Evolutionary conservation across 2,888 invertebrate species (phyloP).

Genomic region (Crocallis elinguaria): DNA sequence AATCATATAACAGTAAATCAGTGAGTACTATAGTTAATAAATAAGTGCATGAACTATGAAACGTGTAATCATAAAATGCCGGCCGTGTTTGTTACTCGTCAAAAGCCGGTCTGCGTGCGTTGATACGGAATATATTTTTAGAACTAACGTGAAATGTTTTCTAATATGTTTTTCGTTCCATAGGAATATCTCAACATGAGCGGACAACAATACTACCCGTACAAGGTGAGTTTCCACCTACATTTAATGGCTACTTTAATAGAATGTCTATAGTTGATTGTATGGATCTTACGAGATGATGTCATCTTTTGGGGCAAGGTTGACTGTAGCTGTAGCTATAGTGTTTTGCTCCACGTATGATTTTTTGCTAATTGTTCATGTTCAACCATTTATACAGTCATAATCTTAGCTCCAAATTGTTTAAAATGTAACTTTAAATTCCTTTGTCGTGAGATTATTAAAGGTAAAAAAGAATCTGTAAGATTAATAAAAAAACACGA

Average conservation of each 20-base stretch:
- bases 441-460: too few species aligned
- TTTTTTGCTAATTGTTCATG: slow-evolving; percentile 21
- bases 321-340: slow-evolving; percentile 9
- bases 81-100: slow-evolving; percentile 36
- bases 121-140: slow-evolving; percentile 69
- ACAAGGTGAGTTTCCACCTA: slow-evolving; percentile 88
- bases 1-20: slow-evolving; percentile 20
- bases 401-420: too few species aligned
- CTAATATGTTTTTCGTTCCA: slow-evolving; percentile 57
- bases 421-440: too few species aligned
- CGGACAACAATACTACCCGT: slow-evolving; percentile 93
- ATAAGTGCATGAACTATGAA: slow-evolving; percentile 8
- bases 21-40: slow-evolving; percentile 16
- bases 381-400: too few species aligned
- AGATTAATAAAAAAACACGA: too few species aligned
- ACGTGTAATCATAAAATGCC: slow-evolving; percentile 33
- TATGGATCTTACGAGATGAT: slow-evolving; percentile 75
- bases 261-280: slow-evolving; percentile 38
- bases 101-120: slow-evolving; percentile 60
- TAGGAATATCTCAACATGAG: slow-evolving; percentile 86
- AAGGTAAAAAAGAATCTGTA: too few species aligned
- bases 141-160: slow-evolving; percentile 50
- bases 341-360: slow-evolving; percentile 35
- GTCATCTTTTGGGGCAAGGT: slow-evolving; percentile 70
- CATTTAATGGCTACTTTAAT: slow-evolving; percentile 39